These are phyloP conservation scores for Chascanopsetta lugubris DNA, from an alignment of 2,113 vertebrate species.

Conservation along the genomic window DNA sequence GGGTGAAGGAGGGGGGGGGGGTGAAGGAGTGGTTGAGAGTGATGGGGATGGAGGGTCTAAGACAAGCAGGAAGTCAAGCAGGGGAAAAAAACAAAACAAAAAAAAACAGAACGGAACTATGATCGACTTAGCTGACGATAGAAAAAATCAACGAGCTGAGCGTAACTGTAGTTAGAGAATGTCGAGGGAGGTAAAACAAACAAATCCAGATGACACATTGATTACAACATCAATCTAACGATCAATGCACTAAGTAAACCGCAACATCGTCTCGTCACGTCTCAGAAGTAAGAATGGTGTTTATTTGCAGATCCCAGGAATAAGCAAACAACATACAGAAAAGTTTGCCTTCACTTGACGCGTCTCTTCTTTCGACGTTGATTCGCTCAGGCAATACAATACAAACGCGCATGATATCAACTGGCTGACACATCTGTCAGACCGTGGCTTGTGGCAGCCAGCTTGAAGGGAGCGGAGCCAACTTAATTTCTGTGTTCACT, in stretches of 20 bases:
- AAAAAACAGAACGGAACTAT: slow-evolving; percentile 49
- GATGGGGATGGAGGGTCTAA: slow-evolving; percentile 22
- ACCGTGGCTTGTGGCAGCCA: slow-evolving; percentile 6
- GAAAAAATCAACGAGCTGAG: slow-evolving; percentile 48
- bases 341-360: no score
- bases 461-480: slow-evolving; percentile 16
- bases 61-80: slow-evolving; percentile 47
- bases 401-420: slow-evolving; percentile 13
- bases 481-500: slow-evolving; percentile 4
- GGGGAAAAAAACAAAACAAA: no score
- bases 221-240: no score
- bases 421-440: slow-evolving; percentile 17
- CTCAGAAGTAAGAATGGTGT: no score
- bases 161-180: slow-evolving; percentile 6
- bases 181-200: neutral
- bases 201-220: slow-evolving; percentile 5
- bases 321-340: no score
- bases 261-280: no score
- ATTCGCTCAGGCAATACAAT: slow-evolving; percentile 2
- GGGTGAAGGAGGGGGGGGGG: slow-evolving; percentile 30
- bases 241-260: no score
- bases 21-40: neutral
- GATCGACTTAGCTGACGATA: slow-evolving; percentile 50
- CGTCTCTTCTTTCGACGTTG: no score
- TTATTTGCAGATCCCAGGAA: no score